These are phyloP conservation scores for Odobenus rosmarus DNA, from an alignment of 2,113 vertebrate genomes.

Conservation along the genomic window DNA sequence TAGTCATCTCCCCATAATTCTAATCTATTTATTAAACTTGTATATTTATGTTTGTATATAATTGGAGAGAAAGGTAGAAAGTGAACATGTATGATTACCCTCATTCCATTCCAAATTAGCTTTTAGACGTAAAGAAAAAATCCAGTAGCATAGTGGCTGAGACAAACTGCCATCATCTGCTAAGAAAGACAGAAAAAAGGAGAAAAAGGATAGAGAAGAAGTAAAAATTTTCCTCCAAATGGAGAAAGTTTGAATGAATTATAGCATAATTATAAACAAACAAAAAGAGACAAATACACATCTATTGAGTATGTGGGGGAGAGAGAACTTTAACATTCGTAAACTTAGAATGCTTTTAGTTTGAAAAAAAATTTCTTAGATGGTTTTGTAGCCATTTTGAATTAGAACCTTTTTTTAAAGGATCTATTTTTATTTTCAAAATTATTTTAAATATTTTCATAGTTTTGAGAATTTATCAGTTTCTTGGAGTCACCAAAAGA, in stretches of 20 bases:
- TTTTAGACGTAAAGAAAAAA: constrained; percentile 44
- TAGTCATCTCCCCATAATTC: background rate
- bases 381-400: constrained; percentile 44
- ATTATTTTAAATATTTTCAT: constrained; percentile 45
- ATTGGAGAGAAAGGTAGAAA: background rate
- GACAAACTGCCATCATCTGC: background rate
- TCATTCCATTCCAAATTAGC: background rate
- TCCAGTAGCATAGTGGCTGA: background rate
- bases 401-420: constrained; percentile 6
- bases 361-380: background rate
- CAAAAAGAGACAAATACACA: background rate
- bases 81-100: background rate
- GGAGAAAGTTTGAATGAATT: background rate
- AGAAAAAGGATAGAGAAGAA: background rate
- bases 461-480: background rate
- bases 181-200: background rate
- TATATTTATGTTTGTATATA: background rate
- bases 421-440: background rate
- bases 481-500: background rate
- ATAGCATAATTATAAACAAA: background rate
- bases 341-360: constrained; percentile 49
- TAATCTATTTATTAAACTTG: background rate
- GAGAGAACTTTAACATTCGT: background rate
- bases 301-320: background rate
- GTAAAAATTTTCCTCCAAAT: background rate